These are phyloP conservation scores for Seriola aureovittata DNA, from an alignment of 2,113 vertebrate species.

Conservation along the genomic window DNA sequence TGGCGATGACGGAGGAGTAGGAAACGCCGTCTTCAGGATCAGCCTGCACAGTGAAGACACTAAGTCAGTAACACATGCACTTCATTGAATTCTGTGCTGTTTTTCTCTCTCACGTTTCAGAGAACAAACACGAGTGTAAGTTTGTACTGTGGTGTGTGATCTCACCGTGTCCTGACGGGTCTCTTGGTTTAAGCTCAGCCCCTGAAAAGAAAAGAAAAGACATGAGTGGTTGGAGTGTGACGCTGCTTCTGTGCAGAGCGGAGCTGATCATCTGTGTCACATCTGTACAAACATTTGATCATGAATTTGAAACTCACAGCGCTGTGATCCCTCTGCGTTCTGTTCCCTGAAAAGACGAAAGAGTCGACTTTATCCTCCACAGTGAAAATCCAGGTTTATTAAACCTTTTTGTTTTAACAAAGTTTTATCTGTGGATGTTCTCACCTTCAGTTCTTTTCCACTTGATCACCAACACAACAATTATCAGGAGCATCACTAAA, in stretches of 20 bases:
- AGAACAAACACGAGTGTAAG: too few relatives aligned
- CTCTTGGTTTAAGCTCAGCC: too few relatives aligned
- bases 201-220: too few relatives aligned
- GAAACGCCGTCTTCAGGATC: conserved; percentile 17
- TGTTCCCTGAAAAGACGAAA: not conserved
- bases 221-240: too few relatives aligned
- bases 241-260: too few relatives aligned
- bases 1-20: conserved; percentile 32
- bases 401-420: not conserved
- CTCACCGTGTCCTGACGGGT: too few relatives aligned
- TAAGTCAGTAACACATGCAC: not conserved
- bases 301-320: conserved; percentile 19
- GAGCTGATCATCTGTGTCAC: too few relatives aligned
- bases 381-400: not conserved
- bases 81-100: too few relatives aligned
- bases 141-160: too few relatives aligned
- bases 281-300: too few relatives aligned
- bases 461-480: not conserved
- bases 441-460: conserved; percentile 16
- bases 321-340: not conserved
- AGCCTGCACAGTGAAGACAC: conserved; percentile 1
- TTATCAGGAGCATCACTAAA: not conserved
- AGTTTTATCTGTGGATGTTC: not conserved
- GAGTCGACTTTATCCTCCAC: not conserved
- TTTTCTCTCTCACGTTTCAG: too few relatives aligned